These are phyloP conservation scores for Hystrix cristata DNA, from an alignment of 2,113 vertebrate genomes.

Conservation along the genomic window DNA sequence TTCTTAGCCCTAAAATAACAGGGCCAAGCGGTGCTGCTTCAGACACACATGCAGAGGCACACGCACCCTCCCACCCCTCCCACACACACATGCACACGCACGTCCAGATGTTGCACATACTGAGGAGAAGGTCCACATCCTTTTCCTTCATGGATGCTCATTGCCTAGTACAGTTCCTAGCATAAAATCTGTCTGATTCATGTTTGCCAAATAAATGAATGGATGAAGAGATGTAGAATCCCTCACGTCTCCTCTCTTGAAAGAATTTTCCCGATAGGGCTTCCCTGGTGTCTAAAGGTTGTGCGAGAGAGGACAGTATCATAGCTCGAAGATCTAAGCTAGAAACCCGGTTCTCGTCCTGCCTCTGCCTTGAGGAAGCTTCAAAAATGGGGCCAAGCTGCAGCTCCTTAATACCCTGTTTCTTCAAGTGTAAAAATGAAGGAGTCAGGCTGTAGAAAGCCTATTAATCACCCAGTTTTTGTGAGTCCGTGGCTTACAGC, in stretches of 20 bases:
- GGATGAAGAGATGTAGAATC: not conserved
- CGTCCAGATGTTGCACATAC: no score
- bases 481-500: slow-evolving; percentile 18
- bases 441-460: slow-evolving; percentile 4
- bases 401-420: not conserved
- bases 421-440: slow-evolving; percentile 59
- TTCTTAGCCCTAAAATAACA: not conserved
- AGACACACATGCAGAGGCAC: not conserved
- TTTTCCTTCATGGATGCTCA: not conserved
- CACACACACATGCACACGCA: not conserved
- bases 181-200: not conserved
- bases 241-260: not conserved
- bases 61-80: no score
- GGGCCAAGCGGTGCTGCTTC: not conserved
- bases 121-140: not conserved
- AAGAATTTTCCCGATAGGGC: not conserved
- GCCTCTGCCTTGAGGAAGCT: not conserved
- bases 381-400: not conserved
- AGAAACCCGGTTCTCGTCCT: not conserved
- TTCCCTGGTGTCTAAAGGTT: not conserved
- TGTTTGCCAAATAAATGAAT: not conserved
- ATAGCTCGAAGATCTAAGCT: not conserved
- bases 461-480: slow-evolving; percentile 33
- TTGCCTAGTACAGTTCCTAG: not conserved
- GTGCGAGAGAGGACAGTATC: not conserved